Evolutionary conservation across 1,140 invertebrate species (phyloP).

Genomic region (Neomicropteryx cornuta): DNA sequence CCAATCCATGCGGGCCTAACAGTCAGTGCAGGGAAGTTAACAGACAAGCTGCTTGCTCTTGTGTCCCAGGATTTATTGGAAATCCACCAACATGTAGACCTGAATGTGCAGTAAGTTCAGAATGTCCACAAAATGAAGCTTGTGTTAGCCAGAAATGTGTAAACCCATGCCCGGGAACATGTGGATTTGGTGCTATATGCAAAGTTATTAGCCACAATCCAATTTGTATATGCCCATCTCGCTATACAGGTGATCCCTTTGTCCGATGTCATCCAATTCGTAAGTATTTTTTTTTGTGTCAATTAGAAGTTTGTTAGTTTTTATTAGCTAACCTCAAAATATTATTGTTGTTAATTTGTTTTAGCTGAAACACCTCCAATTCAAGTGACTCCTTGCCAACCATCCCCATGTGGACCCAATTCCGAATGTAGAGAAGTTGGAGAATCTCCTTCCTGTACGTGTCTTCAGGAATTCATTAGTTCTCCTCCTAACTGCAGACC

Average conservation of each 20-base stretch:
- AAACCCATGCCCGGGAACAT: conserved; percentile 68
- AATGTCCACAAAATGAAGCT: conserved; percentile 61
- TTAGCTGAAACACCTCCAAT: conserved; percentile 26
- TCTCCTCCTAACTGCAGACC: conserved; percentile 64
- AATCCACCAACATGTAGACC: conserved; percentile 69
- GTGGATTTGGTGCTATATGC: conserved; percentile 62
- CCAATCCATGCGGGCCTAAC: conserved; percentile 68
- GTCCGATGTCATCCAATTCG: conserved; percentile 37
- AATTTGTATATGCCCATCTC: conserved; percentile 44
- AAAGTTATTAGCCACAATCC: conserved; percentile 67
- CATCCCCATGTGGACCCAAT: conserved; percentile 61
- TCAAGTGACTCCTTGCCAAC: conserved; percentile 46
- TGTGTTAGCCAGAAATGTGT: conserved; percentile 70
- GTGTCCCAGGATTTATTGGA: conserved; percentile 60
- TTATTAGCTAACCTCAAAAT: neutral
- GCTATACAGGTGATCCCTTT: conserved; percentile 47
- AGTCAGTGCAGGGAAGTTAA: conserved; percentile 63
- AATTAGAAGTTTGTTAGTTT: conserved; percentile 25
- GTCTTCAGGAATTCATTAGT: conserved; percentile 58
- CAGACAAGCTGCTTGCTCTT: conserved; percentile 62
- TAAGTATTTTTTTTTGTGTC: too few species aligned
- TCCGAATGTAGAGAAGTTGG: conserved; percentile 57
- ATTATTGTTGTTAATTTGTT: conserved; percentile 10
- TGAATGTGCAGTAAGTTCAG: conserved; percentile 61
- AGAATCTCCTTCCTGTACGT: conserved; percentile 51